Evolutionary conservation across 2,113 vertebrate species (phyloP), one percentile per base, ranked within the genome.

Genomic region (Alligator mississippiensis): DNA sequence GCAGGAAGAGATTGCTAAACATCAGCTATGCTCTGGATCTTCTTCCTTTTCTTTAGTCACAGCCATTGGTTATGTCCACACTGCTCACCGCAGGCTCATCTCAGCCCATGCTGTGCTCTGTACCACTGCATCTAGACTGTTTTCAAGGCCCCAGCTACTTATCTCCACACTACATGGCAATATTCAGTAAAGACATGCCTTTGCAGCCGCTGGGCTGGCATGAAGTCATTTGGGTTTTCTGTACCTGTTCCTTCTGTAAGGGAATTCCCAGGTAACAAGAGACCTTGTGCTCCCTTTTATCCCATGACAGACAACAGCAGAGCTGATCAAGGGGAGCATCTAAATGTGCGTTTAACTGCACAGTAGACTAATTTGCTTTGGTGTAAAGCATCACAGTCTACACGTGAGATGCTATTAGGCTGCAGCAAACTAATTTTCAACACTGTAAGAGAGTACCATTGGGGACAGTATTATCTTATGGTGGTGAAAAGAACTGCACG

Each of bases 211-310:
- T 5, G 68, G 16, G 10, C 63, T 85, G 66, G 4, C 47, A 27
- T 9, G 68, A 93, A 85, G 87, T 81, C 1, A 0, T 34, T 58
- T 8, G 55, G 62, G 64, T 94, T 59, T 59, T 75, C 61, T 19
- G 34, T 34, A 34, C 34, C 34, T 34, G 34, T 34, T 91, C n/a
- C 87, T 63, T 1, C 61, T 59, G 76, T 1, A 10, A 28, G 79
- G 9, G 18, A n/a, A 34, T 91, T 87, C 81, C 68, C 90, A 85
- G 79, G 79, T 77, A 79, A 57, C 57, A 80, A 82, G 30, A 80
- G 30, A 68, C 1, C 12, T 86, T 91, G 72, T 59, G 15, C 27
- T 6, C 4, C 7, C 64, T 86, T 84, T 89, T 78, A 6, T 22
- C 22, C 54, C 0, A 0, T 30, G 9, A 10, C 47, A 47, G 47